Conservation (phyloP, 2,113 vertebrate genomes). For the Spheniscus mendiculus region DNA sequence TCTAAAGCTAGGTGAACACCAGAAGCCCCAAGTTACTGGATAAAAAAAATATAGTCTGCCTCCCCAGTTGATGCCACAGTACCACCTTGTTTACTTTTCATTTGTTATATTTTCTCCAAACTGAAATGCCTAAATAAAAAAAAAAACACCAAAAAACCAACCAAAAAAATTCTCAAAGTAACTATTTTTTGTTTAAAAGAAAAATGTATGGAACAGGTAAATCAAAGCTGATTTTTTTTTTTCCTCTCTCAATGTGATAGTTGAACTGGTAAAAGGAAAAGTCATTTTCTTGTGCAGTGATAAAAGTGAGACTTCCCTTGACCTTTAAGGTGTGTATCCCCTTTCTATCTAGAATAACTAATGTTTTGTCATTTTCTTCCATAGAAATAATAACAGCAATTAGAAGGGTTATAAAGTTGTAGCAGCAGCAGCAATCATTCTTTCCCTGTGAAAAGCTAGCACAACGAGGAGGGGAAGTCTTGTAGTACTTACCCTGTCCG, state of each 20-base stretch:
- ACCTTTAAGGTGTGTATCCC: not conserved
- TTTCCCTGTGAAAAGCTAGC: not conserved
- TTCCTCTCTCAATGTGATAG: not conserved
- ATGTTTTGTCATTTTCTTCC: not conserved
- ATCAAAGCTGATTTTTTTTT: not conserved
- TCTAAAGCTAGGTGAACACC: not conserved
- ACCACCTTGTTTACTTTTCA: not conserved
- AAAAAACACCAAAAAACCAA: too few relatives aligned
- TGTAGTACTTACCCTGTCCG: not conserved
- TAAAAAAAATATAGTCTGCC: not conserved
- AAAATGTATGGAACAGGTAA: not conserved
- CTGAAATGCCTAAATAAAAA: not conserved
- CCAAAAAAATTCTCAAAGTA: not conserved
- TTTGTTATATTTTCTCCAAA: not conserved
- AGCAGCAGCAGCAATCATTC: not conserved
- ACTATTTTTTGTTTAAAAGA: not conserved
- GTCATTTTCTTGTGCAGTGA: not conserved
- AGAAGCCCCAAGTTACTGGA: not conserved
- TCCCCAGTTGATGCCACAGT: not conserved
- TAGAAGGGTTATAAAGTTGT: not conserved
- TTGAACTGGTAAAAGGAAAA: not conserved
- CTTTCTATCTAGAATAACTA: not conserved
- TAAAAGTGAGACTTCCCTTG: not conserved
- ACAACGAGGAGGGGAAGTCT: not conserved
- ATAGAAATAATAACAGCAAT: not conserved